Evolutionary conservation across 2,797 vertebrate species (phyloP), one percentile per base, ranked within the genome.

Genomic region (Sternotherus odoratus): DNA sequence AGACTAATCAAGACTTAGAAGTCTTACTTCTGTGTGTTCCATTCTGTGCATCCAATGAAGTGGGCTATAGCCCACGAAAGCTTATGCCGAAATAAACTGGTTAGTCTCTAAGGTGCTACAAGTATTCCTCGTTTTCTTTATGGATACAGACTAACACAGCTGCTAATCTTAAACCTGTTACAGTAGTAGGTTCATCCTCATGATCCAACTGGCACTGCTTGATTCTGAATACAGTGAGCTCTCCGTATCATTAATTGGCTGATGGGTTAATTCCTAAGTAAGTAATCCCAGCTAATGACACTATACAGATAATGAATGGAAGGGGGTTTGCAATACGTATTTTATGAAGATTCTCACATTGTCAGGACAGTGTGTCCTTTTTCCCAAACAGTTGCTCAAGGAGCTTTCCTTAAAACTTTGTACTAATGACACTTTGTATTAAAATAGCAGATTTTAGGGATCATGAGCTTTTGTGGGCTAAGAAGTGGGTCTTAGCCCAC

Each of bases 171-270:
- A 43, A 43, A 43, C 43, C 43, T 43, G 43, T 43, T 43, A 43
- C 43, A 30, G 6, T 26, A 39, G 4, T 36, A 60, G 48, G 74
- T 39, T 12, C 28, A 17, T 54, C 23, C 9, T 93, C 12, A 3
- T 0, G 0, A 50, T 81, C 87, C 23, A 63, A 15, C 30, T 81
- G 51, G 4, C 72, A n/a, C 33, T 66, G 48, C 50, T 33, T 51
- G 66, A 39, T 77, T 72, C 50, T 87, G 63, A 66, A 53, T 75
- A 86, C 36, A 2, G 82, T 19, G n/a, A 78, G 0, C 1, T 6
- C 43, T 86, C 17, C 56, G 16, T 79, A 91, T 60, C 28, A 24
- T 1, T 50, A 80, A 28, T 13, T 75, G 12, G 3, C 2, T 78
- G n/a, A 16, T 21, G 75, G 77, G 28, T 43, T 90, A 87, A 57